Conservation (phyloP, 2,113 vertebrate species). For the Leucopternis melanops region DNA sequence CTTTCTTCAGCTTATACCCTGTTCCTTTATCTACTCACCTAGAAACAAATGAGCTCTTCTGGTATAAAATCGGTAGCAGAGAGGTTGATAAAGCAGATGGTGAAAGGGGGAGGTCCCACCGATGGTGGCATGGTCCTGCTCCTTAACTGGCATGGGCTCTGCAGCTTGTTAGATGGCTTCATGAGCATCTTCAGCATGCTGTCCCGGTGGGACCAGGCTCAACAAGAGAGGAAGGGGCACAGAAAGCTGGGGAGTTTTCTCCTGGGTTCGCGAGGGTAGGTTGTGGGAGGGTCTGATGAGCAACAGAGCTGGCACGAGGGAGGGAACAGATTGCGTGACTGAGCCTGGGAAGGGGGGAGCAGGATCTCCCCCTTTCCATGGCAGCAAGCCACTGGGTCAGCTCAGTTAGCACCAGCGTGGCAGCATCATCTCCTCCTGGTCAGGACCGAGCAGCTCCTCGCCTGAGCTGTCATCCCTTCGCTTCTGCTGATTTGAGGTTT, state of each 20-base stretch:
- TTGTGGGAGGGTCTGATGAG: slow-evolving; percentile 12
- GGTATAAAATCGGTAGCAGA: accelerated
- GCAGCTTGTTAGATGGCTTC: not conserved
- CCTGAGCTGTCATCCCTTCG: not conserved
- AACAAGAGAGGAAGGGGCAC: not conserved
- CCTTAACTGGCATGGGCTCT: not conserved
- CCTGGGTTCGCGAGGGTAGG: not conserved
- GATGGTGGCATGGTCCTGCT: not conserved
- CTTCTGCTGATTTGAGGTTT: not conserved
- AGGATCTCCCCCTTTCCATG: not conserved
- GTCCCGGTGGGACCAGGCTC: not conserved
- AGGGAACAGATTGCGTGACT: not conserved
- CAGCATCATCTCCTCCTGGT: not conserved
- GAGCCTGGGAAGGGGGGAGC: not conserved
- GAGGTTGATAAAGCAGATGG: not conserved
- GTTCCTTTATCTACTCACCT: not conserved
- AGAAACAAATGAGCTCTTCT: not conserved
- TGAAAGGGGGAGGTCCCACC: not conserved
- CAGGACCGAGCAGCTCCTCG: not conserved
- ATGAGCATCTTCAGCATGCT: not conserved
- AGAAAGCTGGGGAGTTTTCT: not conserved
- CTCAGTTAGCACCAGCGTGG: not conserved
- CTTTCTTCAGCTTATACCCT: not conserved
- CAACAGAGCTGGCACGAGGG: not conserved
- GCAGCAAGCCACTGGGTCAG: not conserved